phyloP scores from a whole-genome alignment of 2,797 vertebrate genomes.

The Podarcis siculus region DNA sequence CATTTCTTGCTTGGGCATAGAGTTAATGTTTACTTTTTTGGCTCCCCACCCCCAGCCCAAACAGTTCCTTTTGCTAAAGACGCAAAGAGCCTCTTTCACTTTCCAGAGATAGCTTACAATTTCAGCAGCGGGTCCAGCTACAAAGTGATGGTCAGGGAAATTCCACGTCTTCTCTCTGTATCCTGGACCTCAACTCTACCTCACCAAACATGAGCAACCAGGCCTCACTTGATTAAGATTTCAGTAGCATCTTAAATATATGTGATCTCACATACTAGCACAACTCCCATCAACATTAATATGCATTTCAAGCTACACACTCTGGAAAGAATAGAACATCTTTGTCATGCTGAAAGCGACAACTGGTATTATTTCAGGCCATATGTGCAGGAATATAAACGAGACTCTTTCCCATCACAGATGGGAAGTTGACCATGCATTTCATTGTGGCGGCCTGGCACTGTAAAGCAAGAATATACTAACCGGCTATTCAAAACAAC shows the following conservation, averaged over 20 bases:
- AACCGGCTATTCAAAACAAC: slow-evolving; percentile 10
- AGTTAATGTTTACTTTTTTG: not conserved
- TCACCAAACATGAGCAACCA: slow-evolving; percentile 13
- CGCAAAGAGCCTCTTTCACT: not conserved
- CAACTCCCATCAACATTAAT: not conserved
- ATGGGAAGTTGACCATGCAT: not conserved
- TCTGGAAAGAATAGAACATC: not conserved
- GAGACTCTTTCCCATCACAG: not conserved
- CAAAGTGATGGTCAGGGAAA: not conserved
- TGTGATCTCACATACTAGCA: not conserved
- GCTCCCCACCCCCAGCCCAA: too few species aligned
- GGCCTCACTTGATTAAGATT: slow-evolving; percentile 32
- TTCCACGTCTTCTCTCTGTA: not conserved
- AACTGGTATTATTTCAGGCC: slow-evolving; percentile 28
- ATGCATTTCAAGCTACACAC: not conserved
- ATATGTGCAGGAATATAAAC: not conserved
- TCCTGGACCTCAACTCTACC: not conserved
- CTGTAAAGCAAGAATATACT: slow-evolving; percentile 28
- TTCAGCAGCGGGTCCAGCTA: not conserved
- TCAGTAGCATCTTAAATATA: slow-evolving; percentile 22
- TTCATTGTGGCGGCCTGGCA: not conserved
- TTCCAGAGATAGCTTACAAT: not conserved
- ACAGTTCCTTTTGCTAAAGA: not conserved
- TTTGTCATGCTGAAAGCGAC: slow-evolving; percentile 31
- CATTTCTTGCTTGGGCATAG: not conserved